Evolutionary conservation across 2,113 vertebrate genomes (phyloP).

Genomic region (Furnarius figulus): DNA sequence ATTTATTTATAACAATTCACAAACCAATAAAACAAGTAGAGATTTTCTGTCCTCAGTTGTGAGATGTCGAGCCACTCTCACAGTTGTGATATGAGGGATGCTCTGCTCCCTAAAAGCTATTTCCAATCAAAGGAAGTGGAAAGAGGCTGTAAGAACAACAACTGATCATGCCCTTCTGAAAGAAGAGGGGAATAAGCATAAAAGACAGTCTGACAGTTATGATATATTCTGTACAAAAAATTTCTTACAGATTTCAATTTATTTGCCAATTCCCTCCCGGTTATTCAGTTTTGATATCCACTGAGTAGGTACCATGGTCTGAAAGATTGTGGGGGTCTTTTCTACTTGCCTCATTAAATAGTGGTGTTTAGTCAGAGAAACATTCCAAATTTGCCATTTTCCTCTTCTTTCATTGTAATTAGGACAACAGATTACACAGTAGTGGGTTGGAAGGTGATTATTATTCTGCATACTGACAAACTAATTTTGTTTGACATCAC

Average conservation of each 20-base stretch:
- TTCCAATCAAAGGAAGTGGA: not conserved
- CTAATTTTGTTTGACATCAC: not conserved
- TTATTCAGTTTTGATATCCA: not conserved
- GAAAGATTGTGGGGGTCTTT: rapidly evolving
- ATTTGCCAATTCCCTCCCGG: not conserved
- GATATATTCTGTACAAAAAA: not conserved
- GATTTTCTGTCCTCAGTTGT: not conserved
- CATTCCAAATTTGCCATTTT: not conserved
- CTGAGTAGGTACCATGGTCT: not conserved
- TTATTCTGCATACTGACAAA: not conserved
- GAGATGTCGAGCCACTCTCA: not conserved
- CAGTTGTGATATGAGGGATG: not conserved
- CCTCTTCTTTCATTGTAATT: not conserved
- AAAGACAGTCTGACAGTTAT: not conserved
- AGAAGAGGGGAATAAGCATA: not conserved
- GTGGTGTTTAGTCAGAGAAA: not conserved
- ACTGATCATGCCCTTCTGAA: not conserved
- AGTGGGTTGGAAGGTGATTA: not conserved
- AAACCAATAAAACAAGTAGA: not conserved
- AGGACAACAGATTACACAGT: not conserved
- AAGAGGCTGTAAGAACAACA: not conserved
- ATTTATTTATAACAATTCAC: not conserved
- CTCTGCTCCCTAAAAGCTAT: not conserved
- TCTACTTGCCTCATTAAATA: not conserved
- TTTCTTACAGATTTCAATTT: not conserved